phyloP scores from a whole-genome alignment of 2,113 vertebrate genomes.

The Apodemus speciosus region DNA sequence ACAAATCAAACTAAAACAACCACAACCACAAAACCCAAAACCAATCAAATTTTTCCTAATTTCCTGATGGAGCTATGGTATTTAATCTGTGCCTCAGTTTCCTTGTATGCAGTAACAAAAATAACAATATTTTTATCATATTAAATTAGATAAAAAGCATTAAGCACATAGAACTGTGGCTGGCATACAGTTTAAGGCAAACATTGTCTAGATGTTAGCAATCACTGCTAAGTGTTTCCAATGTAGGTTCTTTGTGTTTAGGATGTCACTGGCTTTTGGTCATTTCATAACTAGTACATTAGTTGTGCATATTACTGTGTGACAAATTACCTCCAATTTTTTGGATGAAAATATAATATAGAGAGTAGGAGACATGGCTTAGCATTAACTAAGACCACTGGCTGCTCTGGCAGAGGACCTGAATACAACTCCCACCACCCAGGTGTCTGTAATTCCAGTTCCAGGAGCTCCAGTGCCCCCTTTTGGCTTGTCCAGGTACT shows the following conservation, averaged over 20 bases:
- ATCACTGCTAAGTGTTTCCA: neutral
- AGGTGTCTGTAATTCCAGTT: neutral
- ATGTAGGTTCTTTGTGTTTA: neutral
- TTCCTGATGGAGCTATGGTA: neutral
- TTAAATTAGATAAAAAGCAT: neutral
- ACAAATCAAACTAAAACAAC: neutral
- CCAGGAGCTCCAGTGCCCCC: neutral
- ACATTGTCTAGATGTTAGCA: neutral
- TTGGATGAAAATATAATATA: neutral
- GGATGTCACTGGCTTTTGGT: constrained; percentile 1
- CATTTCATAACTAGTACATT: neutral
- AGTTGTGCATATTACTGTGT: neutral
- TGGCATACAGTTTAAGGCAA: neutral
- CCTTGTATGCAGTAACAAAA: neutral
- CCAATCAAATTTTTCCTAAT: neutral
- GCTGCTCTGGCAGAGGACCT: neutral
- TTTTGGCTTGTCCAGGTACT: neutral
- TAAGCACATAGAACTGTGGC: neutral
- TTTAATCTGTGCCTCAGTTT: neutral
- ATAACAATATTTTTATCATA: neutral
- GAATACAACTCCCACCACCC: neutral
- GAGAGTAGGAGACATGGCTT: neutral
- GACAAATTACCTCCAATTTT: neutral
- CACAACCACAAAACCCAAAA: neutral
- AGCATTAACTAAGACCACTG: neutral